Base-by-base conservation (phyloP, 2,797 vertebrate species). In the Sternotherus odoratus region DNA sequence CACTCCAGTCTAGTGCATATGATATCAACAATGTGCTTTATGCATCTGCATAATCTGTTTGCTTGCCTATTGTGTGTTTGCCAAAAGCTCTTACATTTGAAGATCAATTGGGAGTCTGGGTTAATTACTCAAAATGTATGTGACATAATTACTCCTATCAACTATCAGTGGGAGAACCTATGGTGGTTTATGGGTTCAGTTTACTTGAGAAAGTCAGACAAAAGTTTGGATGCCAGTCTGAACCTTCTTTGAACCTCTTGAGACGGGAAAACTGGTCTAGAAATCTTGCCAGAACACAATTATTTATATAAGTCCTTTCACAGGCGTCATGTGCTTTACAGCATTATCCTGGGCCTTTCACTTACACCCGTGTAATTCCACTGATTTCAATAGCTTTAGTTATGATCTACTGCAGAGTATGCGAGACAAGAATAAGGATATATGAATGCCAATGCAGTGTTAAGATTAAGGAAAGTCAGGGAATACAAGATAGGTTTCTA, bases 381-480 rank as follows among this genome's bases (percentile, higher is more conserved):
- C 3, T 53, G 90, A 85, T 36, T 92, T 77, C 86, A 86, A 89
- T 53, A 75, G 77, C 83, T 53, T 77, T 75, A 89, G 91, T 0
- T 0, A 75, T 91, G 89, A 94, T 96, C 95, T 96, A 95, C 93
- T 82, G 87, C 84, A 90, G 86, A 30, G 80, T 49, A 72, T 96
- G 91, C 57, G 78, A 95, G 89, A 96, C 72, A 51, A 94, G 82
- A 93, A 56, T 84, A 88, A 92, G 92, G 90, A 94, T 90, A 87
- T 82, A 95, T 93, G 89, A 95, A 93, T 0, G 33, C 53, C 87
- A 95, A 95, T 93, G 87, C 94, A 92, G 95, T 91, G 82, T 92
- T 94, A 90, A 95, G 94, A 92, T 91, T 95, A 92, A 86, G 94
- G 69, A 89, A 95, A 94, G 80, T 88, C 96, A 97, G 95, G 94